Evolutionary conservation across 2,797 vertebrate species (phyloP), one percentile per base, ranked within the genome.

Genomic region (Petrocephalus schoutedeni): DNA sequence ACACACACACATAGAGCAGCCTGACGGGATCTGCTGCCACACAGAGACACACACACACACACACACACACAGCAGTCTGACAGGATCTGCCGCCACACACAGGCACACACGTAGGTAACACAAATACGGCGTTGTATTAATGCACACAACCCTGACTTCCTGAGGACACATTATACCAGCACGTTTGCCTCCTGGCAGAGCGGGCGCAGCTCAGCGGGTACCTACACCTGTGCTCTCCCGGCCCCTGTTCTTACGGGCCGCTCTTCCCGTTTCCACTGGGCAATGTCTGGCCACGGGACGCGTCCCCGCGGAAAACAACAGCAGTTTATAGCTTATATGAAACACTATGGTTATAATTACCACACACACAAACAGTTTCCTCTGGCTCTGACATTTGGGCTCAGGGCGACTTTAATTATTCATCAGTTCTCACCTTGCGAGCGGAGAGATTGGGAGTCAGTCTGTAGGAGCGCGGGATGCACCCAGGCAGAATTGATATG

Each of bases 301-400:
- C 14, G 5, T 45, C 21, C 4, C 41, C 45, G 74, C 93, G 89
- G 89, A 90, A 89, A 94, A 93, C 91, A 93, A 94, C 93, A 93
- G 92, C 91, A 92, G 92, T 92, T 93, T 93, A 92, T 93, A 94
- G 93, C 93, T 92, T 94, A 94, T 94, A 95, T 93, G 92, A 95
- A 95, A 95, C 94, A 95, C 94, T 94, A 93, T 94, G 95, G 95
- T 94, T 94, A 93, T 95, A 95, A 95, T 96, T 94, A 96, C 92
- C 91, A 93, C 91, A 90, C 94, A 89, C 85, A 90, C 93, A 94
- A 95, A 95, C 93, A 93, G 93, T 94, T 95, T 95, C 57, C 92
- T 94, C 93, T 91, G 91, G 88, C 93, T 94, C 93, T 95, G 95
- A 95, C 95, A 96, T 96, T 96, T 96, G 94, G 93, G 94, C 94